Evolutionary conservation across 1,140 invertebrate species (phyloP).

Genomic region (Drosophila prosaltans): DNA sequence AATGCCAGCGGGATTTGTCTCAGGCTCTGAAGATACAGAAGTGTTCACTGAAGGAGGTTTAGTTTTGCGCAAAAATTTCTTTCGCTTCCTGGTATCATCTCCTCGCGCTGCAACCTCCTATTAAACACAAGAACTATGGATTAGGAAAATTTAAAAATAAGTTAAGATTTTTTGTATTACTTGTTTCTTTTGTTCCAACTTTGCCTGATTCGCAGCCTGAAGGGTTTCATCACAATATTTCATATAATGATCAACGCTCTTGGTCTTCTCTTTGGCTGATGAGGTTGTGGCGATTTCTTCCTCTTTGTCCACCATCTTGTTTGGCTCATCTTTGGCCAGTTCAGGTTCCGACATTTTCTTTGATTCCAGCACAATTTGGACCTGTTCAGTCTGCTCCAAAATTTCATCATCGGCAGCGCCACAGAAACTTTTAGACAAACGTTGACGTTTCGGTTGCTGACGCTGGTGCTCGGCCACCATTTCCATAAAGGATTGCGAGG

Average conservation of each 20-base stretch:
- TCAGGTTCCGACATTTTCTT: background rate
- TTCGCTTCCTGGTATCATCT: slow-evolving; percentile 1
- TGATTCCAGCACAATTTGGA: background rate
- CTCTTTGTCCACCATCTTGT: background rate
- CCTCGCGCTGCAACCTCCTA: slow-evolving; percentile 30
- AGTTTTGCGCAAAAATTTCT: background rate
- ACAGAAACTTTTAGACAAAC: slow-evolving; percentile 72
- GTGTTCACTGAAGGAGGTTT: background rate
- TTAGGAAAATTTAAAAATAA: too few species aligned
- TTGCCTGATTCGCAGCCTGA: slow-evolving; percentile 51
- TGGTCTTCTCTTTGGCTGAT: slow-evolving; percentile 9
- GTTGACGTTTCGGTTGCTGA: slow-evolving; percentile 44
- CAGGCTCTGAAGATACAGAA: background rate
- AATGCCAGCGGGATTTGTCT: background rate
- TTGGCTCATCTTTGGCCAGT: too few species aligned
- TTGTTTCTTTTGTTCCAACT: slow-evolving; percentile 44
- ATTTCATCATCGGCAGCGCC: slow-evolving; percentile 35
- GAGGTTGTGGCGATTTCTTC: too few species aligned
- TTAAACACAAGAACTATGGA: too few species aligned
- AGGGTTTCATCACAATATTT: slow-evolving; percentile 50
- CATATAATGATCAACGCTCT: slow-evolving; percentile 36
- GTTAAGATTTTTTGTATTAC: background rate
- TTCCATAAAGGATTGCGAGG: slow-evolving; percentile 74
- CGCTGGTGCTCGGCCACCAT: slow-evolving; percentile 46
- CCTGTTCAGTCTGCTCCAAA: background rate